Evolutionary conservation across 2,113 vertebrate genomes (phyloP), one percentile per base, ranked within the genome.

Genomic region (Oplegnathus fasciatus): DNA sequence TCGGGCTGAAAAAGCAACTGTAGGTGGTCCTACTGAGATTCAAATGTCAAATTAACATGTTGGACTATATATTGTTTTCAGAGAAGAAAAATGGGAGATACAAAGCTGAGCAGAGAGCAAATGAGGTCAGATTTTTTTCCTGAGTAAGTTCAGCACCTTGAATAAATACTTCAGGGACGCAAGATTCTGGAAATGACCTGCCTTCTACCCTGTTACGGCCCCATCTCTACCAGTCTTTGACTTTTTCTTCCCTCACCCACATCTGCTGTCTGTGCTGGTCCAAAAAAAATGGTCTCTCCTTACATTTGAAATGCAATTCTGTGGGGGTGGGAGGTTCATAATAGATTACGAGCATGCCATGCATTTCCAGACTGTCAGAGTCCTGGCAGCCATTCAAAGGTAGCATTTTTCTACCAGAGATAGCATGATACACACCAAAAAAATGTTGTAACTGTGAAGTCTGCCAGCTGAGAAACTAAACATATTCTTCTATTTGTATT

Each of bases 281-380:
- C 46, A 72, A 90, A 85, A 65, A n/a, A 77, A 84, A 58, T 57
- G 77, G 76, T 34, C 73, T 84, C 61, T 75, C 68, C 84, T 87
- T 86, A 79, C 57, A 90, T 91, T 88, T 89, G 74, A 85, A 92
- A 90, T 79, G 71, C 86, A 85, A 85, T 89, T 89, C 69, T 92
- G 89, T 83, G 90, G 84, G 80, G 81, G 86, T 78, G 80, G 83
- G 76, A 93, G 66, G 86, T 87, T 92, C 83, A 82, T 90, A 86
- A 88, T 75, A 93, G 87, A 94, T 94, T 90, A 91, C 11, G 71
- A 91, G 89, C 85, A 91, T 92, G 87, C 89, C 89, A 84, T 92
- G 89, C 84, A 89, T 91, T 94, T 91, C 86, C 89, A 92, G 86
- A 90, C 89, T 88, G 85, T 86, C 89, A 91, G 88, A 91, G 80